Base-by-base conservation (phyloP, 2,113 vertebrate genomes). In the Eptesicus fuscus region DNA sequence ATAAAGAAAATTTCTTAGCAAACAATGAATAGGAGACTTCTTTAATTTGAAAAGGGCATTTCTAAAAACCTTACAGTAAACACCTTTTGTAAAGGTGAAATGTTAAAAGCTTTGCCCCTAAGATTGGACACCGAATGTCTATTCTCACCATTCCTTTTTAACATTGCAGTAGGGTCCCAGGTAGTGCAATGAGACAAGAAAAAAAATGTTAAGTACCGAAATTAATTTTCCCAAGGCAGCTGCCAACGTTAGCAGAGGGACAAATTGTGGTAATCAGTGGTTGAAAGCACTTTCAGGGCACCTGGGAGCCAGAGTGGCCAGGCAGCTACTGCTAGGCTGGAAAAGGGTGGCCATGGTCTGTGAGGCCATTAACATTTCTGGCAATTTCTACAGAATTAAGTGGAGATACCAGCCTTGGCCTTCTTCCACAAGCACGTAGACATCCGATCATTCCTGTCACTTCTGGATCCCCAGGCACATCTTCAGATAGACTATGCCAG, bases 1-100 rank as follows among this genome's bases (percentile, higher is more conserved):
- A 61, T 82, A 35, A 93, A 89, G 74, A 85, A 93, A 96, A 63
- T 61, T 30, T 76, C 51, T 83, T 83, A 83, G 51, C 70, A 71
- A 63, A 40, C 76, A 65, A 71, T 42, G 35, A 37, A 53, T 71
- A 83, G n/a, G 11, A 37, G 17, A 90, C 35, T 40, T 56, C 44
- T 77, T 20, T 86, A 73, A 56, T 86, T 73, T 56, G 35, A n/a
- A 47, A 74, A 74, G 23, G 9, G 0, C 59, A 69, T 88, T 47
- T 59, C n/a, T 35, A 23, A 92, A 88, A 61, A 78, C 44, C 42
- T 69, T 85, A 63, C 0, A 51, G 70, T 28, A 92, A 59, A 87
- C 56, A 30, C 67, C 32, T 86, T 88, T 17, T 70, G 5, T 51
- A 77, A 77, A 28, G 35, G 51, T 17, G 9, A 93, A 88, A 88